Conservation (phyloP, 2,888 invertebrate species). For the Noctua pronuba region DNA sequence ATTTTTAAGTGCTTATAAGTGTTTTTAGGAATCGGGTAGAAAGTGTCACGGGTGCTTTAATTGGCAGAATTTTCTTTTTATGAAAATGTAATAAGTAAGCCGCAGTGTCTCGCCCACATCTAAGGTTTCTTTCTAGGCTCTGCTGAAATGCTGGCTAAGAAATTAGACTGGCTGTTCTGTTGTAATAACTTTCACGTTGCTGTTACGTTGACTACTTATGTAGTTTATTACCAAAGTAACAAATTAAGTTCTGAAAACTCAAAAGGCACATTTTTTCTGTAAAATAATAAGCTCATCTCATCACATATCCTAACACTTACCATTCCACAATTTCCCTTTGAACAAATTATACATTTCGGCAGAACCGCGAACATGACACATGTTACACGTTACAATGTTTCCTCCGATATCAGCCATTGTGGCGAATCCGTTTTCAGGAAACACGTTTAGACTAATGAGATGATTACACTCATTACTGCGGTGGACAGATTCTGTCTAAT, state of each 20-base stretch:
- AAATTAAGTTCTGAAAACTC: background rate
- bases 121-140: background rate
- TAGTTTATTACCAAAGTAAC: background rate
- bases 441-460: slow-evolving; percentile 52
- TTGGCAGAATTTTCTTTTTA: background rate
- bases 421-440: slow-evolving; percentile 47
- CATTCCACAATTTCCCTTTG: slow-evolving; percentile 12
- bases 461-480: slow-evolving; percentile 50
- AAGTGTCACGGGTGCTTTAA: background rate
- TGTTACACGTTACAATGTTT: slow-evolving; percentile 21
- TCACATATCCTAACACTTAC: background rate
- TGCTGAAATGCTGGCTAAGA: background rate
- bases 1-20: slow-evolving; percentile 28
- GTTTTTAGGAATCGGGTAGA: background rate
- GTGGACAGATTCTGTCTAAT: slow-evolving; percentile 19
- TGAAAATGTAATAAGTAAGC: background rate
- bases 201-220: background rate
- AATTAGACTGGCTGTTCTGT: no score
- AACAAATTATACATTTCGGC: slow-evolving; percentile 46
- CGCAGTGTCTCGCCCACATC: background rate
- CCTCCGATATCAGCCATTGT: slow-evolving; percentile 47
- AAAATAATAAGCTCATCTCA: background rate
- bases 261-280: background rate
- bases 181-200: no score
- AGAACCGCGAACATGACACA: slow-evolving; percentile 30